Conservation (phyloP, 2,113 vertebrate species). For the Mugil cephalus region DNA sequence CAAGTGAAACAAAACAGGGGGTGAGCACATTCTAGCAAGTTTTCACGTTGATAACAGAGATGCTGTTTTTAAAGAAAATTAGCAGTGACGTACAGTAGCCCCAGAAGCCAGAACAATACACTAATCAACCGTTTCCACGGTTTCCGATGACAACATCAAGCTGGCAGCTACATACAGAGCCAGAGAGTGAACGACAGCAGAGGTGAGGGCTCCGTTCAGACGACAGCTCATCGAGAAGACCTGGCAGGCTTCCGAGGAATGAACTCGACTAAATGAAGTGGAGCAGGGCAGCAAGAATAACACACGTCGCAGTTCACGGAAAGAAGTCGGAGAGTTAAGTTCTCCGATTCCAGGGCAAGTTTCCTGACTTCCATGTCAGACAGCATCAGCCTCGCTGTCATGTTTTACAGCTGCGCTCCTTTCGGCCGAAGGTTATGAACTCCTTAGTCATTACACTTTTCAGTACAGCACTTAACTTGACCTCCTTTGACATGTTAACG, state of each 20-base stretch:
- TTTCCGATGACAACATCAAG: neutral
- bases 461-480: constrained; percentile 41
- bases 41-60: neutral
- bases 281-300: neutral
- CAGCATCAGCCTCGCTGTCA: neutral
- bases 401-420: constrained; percentile 24
- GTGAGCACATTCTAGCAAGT: neutral
- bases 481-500: constrained; percentile 57
- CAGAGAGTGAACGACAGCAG: neutral
- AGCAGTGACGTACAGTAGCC: neutral
- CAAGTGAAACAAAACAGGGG: neutral
- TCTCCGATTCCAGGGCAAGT: neutral
- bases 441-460: constrained; percentile 5
- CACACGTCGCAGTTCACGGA: neutral
- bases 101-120: neutral
- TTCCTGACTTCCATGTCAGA: neutral
- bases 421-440: constrained; percentile 24
- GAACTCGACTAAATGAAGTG: neutral
- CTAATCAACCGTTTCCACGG: neutral
- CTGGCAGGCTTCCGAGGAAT: neutral
- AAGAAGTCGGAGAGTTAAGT: neutral
- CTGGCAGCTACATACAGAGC: neutral
- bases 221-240: neutral
- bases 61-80: neutral
- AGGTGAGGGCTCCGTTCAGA: neutral